Evolutionary conservation across 2,888 invertebrate species (phyloP).

Genomic region (Electrophaes corylata): DNA sequence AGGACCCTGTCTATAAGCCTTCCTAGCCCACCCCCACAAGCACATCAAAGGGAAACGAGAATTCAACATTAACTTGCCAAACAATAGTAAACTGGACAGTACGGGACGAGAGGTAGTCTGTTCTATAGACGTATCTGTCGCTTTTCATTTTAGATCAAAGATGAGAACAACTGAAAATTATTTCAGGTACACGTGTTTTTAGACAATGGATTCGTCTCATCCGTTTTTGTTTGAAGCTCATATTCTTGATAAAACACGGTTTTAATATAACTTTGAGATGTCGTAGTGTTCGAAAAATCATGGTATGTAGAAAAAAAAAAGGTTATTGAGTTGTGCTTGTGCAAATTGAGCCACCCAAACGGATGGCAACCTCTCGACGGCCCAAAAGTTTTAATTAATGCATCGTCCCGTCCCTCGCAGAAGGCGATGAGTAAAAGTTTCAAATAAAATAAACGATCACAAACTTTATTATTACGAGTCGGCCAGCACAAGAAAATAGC

Average conservation of each 20-base stretch:
- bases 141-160: conserved; percentile 23
- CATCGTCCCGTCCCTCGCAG: conserved; percentile 33
- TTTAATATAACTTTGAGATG: not conserved
- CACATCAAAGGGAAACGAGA: conserved; percentile 72
- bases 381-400: conserved; percentile 42
- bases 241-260: not conserved
- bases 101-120: conserved; percentile 20
- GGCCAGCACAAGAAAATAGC: conserved; percentile 35
- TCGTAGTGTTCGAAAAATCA: not conserved
- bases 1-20: conserved; percentile 57
- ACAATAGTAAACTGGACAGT: conserved; percentile 48
- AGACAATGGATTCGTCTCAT: conserved; percentile 8
- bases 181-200: conserved; percentile 6
- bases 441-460: conserved; percentile 37
- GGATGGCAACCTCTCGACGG: conserved; percentile 25
- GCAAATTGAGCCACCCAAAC: conserved; percentile 21
- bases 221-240: conserved; percentile 8
- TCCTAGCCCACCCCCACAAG: conserved; percentile 48
- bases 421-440: conserved; percentile 35
- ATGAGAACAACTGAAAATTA: conserved; percentile 14
- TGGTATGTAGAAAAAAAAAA: conserved; percentile 1
- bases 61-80: conserved; percentile 67
- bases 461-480: conserved; percentile 34
- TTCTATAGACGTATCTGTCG: conserved; percentile 6
- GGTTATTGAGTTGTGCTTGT: conserved; percentile 18